Base-by-base conservation (phyloP, 2,888 invertebrate species). In the Sipha maydis region DNA sequence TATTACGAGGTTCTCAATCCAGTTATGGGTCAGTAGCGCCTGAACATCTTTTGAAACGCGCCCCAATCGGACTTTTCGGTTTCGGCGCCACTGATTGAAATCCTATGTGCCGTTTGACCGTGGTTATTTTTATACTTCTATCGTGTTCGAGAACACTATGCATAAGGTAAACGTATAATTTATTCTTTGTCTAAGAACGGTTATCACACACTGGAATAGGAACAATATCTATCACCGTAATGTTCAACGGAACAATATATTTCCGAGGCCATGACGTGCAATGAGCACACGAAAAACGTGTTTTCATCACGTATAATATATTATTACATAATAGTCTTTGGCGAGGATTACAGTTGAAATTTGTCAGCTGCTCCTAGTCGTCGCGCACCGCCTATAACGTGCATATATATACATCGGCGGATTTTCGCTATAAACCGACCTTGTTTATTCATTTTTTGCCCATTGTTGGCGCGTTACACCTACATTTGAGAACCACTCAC, bases 341-440 rank as follows among this genome's bases (percentile, higher is more conserved):
- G 48, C 14, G 48, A 48, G 48, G 48, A 77, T n/a, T 38, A 80
- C 61, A n/a, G 38, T 61, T 38, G n/a, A 69, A 71, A 71, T 82
- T 69, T 31, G 38, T 80, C 80, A 38, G 61, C n/a, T 17, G 61
- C n/a, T 17, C 31, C 28, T 28, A 1, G 19, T 28, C 25, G 28
- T 34, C 61, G 2, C 21, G 61, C 56, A 5, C 4, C 9, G 14
- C 48, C 1, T 14, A 11, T 14, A 48, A 48, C 11, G 11, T 48
- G 9, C 9, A 11, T 48, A 56, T 56, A 21, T 19, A 21, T 3
- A 79, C 56, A 48, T 31, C 2, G 31, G 21, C 56, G 21, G 38
- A 83, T 83, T 56, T 84, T 84, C 21, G 56, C 25, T 38, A 3
- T 61, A 67, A 84, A 41, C 25, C 41, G 76, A 84, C 76, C 75